Evolutionary conservation across 92 coral and sea anemone species (phyloP), one percentile per base, ranked within the genome.

Genomic region (Metridium senile): DNA sequence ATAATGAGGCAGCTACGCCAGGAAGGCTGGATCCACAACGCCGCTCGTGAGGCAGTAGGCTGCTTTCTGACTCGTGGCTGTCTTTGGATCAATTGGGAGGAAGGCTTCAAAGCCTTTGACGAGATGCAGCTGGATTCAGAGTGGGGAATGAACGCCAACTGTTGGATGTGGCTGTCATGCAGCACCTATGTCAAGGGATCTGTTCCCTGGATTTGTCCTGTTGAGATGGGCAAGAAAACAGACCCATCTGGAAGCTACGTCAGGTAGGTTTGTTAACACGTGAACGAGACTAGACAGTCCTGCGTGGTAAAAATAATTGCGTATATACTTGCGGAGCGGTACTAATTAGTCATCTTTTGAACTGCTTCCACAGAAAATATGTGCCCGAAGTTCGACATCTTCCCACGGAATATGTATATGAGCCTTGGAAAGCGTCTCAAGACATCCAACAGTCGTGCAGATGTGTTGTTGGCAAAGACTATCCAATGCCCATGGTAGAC

Each of bases 161-260:
- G 87, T 65, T 89, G 93, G 93, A 73, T 89, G 69, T 86, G 91
- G 93, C 73, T 89, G 71, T 89, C 93, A 26, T 83, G 90, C 58
- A 89, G 93, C 70, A 58, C 91, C 9, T 89, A 70, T 58, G 76
- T 89, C 56, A 58, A 82, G 56, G 87, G 73, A 31, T 79, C 70
- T 9, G 85, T 86, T 2, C 90, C 90, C 30, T 89, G 87, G 87
- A 79, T 70, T 53, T 86, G 91, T 71, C 93, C 93, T 32, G 93
- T 89, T 28, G 84, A 86, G 32, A 83, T 79, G 30, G 93, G 91
- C 19, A 86, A 86, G 67, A 79, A 68, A 63, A 23, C 68, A 29
- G 93, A 89, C 69, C 93, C 93, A 13, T 79, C 80, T 62, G 93
- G 88, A 34, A 74, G 58, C 29, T 89, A 82, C 27, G 80, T 89